Evolutionary conservation across 2,797 vertebrate genomes (phyloP), one percentile per base, ranked within the genome.

Genomic region (Tinamus major): DNA sequence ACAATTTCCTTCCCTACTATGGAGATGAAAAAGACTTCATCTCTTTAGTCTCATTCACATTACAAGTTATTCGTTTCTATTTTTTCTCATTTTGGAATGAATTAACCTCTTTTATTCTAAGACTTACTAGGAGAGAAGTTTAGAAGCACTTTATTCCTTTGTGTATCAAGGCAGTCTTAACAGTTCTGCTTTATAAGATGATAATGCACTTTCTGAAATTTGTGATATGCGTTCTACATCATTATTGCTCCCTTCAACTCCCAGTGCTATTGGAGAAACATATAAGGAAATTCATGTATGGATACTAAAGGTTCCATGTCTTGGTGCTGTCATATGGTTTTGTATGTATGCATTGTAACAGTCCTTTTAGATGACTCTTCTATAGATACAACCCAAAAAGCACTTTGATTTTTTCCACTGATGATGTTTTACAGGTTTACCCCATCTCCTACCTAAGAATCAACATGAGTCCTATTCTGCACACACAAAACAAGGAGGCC

Each of bases 361-460:
- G 19, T 19, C 3, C 8, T 67, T 92, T 37, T 14, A 33, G 62
- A 31, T 85, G 23, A 10, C 13, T 55, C 4, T 65, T 88, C 76
- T 80, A 11, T 26, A 71, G 39, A 20, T 20, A 3, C 29, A 21
- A 19, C 5, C 2, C 44, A 53, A 75, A 80, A 81, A 63, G 1
- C 6, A 5, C 35, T 72, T 58, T 69, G 18, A 65, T 29, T 55
- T 27, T 90, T 90, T 81, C 72, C 51, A 5, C 37, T 89, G 29
- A n/a, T 61, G 2, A 2, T 79, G 23, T 78, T 65, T 76, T 65
- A 59, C 96, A 99, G 99, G 99, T 99, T 85, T 97, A 98, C 39
- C 98, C 99, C 13, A 97, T 99, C 83, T 99, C 99, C 4, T 99
- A 99, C 75, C 94, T 99, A 74, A 98, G 98, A 89, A 97, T 99